Evolutionary conservation across 2,797 vertebrate genomes (phyloP).

Genomic region (Xenentodon cancila): DNA sequence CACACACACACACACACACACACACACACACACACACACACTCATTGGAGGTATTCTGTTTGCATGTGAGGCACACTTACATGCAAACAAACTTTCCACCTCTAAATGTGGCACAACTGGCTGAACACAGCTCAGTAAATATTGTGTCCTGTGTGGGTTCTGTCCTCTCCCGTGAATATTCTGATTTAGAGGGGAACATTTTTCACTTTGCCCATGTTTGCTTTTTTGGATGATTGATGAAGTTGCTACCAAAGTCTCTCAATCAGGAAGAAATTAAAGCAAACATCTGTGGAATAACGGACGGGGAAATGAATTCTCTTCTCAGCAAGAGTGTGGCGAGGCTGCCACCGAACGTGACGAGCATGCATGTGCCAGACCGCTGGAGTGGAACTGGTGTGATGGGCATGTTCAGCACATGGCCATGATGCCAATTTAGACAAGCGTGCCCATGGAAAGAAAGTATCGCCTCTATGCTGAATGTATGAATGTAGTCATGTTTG

Average conservation of each 20-base stretch:
- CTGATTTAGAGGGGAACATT: conserved; percentile 40
- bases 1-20: no score
- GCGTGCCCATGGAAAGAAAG: conserved; percentile 61
- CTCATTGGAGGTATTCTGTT: background rate
- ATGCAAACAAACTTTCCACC: conserved; percentile 1
- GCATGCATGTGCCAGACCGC: conserved; percentile 73
- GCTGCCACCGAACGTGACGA: conserved; percentile 77
- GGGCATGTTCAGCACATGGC: conserved; percentile 79
- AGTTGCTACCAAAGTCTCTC: conserved; percentile 57
- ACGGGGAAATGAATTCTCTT: conserved; percentile 77
- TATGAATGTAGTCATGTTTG: conserved; percentile 15
- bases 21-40: no score
- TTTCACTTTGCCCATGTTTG: conserved; percentile 51
- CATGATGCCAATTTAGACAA: conserved; percentile 83
- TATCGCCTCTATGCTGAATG: conserved; percentile 56
- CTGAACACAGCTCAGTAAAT: conserved; percentile 18
- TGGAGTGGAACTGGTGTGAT: conserved; percentile 79
- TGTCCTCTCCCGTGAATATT: conserved; percentile 40
- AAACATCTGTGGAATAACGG: conserved; percentile 82
- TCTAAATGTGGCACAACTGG: conserved; percentile 12
- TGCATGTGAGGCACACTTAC: no score
- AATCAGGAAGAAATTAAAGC: conserved; percentile 79
- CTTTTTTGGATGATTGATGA: conserved; percentile 57
- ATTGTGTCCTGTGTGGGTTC: conserved; percentile 13
- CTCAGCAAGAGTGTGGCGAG: conserved; percentile 60